These are phyloP conservation scores for Euura saliciscinereae DNA, from an alignment of 1,140 invertebrate genomes.

Conservation along the genomic window DNA sequence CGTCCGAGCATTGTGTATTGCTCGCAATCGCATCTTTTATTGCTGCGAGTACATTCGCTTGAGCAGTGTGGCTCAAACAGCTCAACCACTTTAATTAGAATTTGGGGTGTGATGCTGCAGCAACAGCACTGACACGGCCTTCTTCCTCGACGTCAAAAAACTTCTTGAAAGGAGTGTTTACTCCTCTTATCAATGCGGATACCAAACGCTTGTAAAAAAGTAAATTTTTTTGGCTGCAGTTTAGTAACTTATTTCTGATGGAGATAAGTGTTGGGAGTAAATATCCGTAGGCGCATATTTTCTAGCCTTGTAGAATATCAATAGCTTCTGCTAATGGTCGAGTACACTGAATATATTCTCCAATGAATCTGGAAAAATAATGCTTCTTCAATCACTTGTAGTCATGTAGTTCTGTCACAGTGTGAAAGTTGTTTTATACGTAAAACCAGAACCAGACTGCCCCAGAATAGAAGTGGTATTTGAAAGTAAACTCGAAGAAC, in stretches of 20 bases:
- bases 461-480: too few relatives aligned
- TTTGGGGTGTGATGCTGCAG: conserved; percentile 14
- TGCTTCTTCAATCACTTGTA: neutral
- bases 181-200: neutral
- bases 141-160: conserved; percentile 17
- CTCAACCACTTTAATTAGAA: conserved; percentile 15
- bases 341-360: conserved; percentile 15
- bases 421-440: too few relatives aligned
- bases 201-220: conserved; percentile 9
- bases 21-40: too few relatives aligned
- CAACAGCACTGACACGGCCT: conserved; percentile 17
- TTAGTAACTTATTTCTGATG: conserved; percentile 7
- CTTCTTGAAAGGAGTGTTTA: conserved; percentile 18
- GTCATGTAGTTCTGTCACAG: neutral
- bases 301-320: conserved; percentile 22
- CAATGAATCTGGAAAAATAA: neutral
- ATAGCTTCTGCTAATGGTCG: conserved; percentile 19
- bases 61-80: conserved; percentile 5
- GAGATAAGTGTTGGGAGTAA: conserved; percentile 21
- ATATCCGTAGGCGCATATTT: conserved; percentile 9
- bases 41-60: conserved; percentile 6
- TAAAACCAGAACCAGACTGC: too few relatives aligned
- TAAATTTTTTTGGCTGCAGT: neutral
- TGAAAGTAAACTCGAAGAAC: too few relatives aligned
- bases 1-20: too few relatives aligned